Percentiles rank a stretch among this genome's conserved stretches.
Evolutionary conservation across 2,888 invertebrate genomes (phyloP).

Genomic region (Byasa hedistus): DNA sequence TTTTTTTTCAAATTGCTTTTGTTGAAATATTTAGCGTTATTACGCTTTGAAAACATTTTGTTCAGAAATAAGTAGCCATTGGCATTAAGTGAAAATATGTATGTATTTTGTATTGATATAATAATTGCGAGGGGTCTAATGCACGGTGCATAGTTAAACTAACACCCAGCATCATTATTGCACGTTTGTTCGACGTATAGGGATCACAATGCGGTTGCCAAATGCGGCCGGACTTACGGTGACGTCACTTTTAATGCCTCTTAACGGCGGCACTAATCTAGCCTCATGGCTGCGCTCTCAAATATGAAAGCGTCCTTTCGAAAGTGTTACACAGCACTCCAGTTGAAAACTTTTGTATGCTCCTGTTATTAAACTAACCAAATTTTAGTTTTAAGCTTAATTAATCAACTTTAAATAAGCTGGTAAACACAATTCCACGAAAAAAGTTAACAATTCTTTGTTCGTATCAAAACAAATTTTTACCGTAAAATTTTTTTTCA

Average conservation of each 20-base stretch:
- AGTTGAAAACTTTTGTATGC: slow-evolving; percentile 33
- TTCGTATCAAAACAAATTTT: no score
- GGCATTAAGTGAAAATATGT: no score
- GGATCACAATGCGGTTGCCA: slow-evolving; percentile 73
- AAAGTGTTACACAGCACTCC: slow-evolving; percentile 40
- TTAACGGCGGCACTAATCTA: slow-evolving; percentile 58
- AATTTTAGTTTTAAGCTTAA: background rate
- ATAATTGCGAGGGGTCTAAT: slow-evolving; percentile 18
- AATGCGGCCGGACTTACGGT: slow-evolving; percentile 68
- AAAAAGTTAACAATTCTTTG: no score
- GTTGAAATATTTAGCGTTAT: no score
- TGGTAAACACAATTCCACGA: no score
- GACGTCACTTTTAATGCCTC: slow-evolving; percentile 69
- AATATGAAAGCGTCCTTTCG: slow-evolving; percentile 46
- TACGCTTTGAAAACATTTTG: no score
- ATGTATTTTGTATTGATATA: background rate
- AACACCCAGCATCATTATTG: slow-evolving; percentile 55
- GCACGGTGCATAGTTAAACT: slow-evolving; percentile 16
- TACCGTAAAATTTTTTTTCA: background rate
- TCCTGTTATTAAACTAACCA: background rate
- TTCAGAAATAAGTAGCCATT: no score
- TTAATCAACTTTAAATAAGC: no score
- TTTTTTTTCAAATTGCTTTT: no score
- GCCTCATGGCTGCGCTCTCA: slow-evolving; percentile 50
- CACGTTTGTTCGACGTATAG: slow-evolving; percentile 74